Conservation (phyloP, 1,140 invertebrate species). For the Pemphigus obesinymphae region DNA sequence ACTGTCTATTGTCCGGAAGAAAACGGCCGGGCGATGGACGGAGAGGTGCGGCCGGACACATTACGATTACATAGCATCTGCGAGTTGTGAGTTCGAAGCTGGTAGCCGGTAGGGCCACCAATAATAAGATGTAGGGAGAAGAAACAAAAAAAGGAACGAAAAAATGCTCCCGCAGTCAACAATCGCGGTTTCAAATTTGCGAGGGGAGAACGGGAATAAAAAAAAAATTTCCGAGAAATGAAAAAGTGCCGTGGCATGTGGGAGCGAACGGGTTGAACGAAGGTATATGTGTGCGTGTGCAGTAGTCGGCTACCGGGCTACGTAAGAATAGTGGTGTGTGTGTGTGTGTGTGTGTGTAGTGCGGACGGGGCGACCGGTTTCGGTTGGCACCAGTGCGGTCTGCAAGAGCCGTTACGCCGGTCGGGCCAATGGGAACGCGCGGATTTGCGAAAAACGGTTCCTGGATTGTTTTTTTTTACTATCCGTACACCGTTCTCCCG, state of each 20-base stretch:
- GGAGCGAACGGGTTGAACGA: neutral
- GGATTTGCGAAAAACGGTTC: conserved; percentile 37
- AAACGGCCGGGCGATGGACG: too few species aligned
- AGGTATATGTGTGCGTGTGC: too few species aligned
- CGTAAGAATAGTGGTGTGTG: too few species aligned
- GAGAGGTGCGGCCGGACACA: too few species aligned
- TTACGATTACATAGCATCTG: too few species aligned
- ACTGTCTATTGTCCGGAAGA: neutral
- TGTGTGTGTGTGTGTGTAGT: neutral
- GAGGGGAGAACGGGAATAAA: neutral
- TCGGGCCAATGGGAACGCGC: conserved; percentile 9
- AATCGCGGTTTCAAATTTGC: conserved; percentile 26
- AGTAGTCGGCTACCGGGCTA: too few species aligned
- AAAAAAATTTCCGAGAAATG: neutral
- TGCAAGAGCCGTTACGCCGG: conserved; percentile 39
- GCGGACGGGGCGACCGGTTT: conserved; percentile 13
- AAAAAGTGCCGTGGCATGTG: neutral
- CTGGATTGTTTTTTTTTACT: conserved; percentile 32
- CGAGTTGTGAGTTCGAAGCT: too few species aligned
- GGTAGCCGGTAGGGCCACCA: too few species aligned
- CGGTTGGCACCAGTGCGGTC: conserved; percentile 19
- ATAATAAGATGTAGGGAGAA: too few species aligned
- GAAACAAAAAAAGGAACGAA: neutral
- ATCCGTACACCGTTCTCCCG: neutral
- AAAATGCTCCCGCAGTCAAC: conserved; percentile 33